phyloP scores from a whole-genome alignment of 2,888 invertebrate species.

The Piscicola geometra region DNA sequence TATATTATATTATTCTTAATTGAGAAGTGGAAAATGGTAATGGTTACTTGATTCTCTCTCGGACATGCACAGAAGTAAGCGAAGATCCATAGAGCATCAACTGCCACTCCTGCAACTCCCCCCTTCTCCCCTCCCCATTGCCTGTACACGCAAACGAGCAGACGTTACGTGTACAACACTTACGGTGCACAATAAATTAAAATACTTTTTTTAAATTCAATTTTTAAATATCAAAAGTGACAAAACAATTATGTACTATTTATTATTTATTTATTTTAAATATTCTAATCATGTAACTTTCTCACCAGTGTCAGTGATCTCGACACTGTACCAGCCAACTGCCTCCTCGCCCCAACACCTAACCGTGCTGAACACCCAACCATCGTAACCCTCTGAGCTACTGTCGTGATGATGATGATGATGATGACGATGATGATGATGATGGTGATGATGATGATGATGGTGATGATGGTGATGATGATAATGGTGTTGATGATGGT shows the following conservation, averaged over 20 bases:
- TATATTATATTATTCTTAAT: too few relatives aligned
- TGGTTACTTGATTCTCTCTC: slow-evolving; percentile 41
- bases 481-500: neutral
- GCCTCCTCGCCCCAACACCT: slow-evolving; percentile 55
- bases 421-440: too few relatives aligned
- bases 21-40: too few relatives aligned
- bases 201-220: too few relatives aligned
- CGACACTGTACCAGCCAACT: slow-evolving; percentile 49
- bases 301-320: slow-evolving; percentile 48
- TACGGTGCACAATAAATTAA: too few relatives aligned
- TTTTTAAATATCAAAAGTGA: too few relatives aligned
- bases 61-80: slow-evolving; percentile 47
- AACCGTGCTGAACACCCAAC: slow-evolving; percentile 54
- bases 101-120: slow-evolving; percentile 44
- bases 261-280: too few relatives aligned
- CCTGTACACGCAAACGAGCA: slow-evolving; percentile 4
- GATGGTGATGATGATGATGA: too few relatives aligned
- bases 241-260: too few relatives aligned
- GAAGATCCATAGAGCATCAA: slow-evolving; percentile 51
- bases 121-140: slow-evolving; percentile 8
- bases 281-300: too few relatives aligned
- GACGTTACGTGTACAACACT: too few relatives aligned
- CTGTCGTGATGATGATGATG: slow-evolving; percentile 42
- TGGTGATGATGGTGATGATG: too few relatives aligned
- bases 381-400: slow-evolving; percentile 49